phyloP scores from a whole-genome alignment of 2,113 vertebrate genomes.

The Gavia stellata region DNA sequence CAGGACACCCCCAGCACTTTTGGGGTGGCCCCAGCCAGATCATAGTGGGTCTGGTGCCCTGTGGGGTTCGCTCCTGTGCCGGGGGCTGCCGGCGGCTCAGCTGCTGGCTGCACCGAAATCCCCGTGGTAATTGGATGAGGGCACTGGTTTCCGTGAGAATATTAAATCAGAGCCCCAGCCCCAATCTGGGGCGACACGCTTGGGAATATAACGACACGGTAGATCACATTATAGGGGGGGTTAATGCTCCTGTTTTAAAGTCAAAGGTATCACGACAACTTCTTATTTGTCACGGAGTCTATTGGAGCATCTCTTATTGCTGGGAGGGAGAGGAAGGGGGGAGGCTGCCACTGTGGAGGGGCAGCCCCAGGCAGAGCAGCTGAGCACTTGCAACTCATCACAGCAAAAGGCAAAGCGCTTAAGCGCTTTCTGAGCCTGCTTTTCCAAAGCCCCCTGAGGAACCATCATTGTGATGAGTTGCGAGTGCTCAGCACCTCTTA shows the following conservation, averaged over 20 bases:
- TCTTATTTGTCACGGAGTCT: constrained; percentile 25
- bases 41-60: not conserved
- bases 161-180: constrained; percentile 67
- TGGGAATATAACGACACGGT: constrained; percentile 48
- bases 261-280: not conserved
- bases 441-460: not conserved
- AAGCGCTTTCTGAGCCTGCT: not conserved
- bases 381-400: not conserved
- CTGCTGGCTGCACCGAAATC: constrained; percentile 67
- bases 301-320: not conserved
- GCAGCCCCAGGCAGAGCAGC: not conserved
- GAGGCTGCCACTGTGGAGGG: not conserved
- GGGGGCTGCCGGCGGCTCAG: constrained; percentile 9
- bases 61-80: not conserved
- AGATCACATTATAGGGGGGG: constrained; percentile 1
- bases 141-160: constrained; percentile 61
- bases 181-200: not conserved
- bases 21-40: not conserved
- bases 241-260: constrained; percentile 54
- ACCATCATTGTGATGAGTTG: not conserved
- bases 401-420: rapidly evolving
- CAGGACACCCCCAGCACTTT: not conserved
- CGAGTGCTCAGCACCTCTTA: not conserved
- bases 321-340: not conserved
- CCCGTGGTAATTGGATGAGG: constrained; percentile 76